Evolutionary conservation across 2,888 invertebrate species (phyloP).

Genomic region (Ennomos fuscantarius): DNA sequence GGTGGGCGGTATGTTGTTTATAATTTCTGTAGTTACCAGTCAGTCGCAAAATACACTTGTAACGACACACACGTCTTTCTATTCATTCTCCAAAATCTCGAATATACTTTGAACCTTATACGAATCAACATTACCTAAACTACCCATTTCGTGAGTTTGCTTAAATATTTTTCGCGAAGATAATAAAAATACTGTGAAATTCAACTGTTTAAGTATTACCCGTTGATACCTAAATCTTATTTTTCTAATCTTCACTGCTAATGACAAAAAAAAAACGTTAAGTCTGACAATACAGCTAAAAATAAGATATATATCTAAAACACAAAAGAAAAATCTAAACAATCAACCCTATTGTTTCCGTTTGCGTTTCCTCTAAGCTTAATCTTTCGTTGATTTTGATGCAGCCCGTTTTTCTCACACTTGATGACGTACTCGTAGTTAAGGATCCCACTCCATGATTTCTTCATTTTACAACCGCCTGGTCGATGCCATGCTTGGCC

Average conservation of each 20-base stretch:
- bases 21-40: no score
- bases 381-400: conserved; percentile 50
- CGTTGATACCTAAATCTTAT: neutral
- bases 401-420: conserved; percentile 53
- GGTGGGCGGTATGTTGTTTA: no score
- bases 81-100: no score
- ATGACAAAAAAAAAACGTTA: conserved; percentile 12
- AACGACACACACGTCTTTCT: no score
- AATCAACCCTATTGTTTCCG: conserved; percentile 36
- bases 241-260: neutral
- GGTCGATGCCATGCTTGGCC: no score
- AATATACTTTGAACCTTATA: no score
- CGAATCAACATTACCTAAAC: no score
- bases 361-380: conserved; percentile 40
- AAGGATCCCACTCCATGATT: neutral
- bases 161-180: no score
- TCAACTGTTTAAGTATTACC: no score
- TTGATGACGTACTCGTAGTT: conserved; percentile 37
- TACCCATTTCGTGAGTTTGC: no score
- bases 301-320: conserved; percentile 5
- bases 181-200: no score
- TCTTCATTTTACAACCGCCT: neutral
- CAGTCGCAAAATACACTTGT: no score
- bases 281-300: conserved; percentile 4
- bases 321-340: conserved; percentile 24